These are phyloP conservation scores for Arbacia lixula DNA, from an alignment of 53 echinoderm and acorn worm genomes.

Conservation along the genomic window DNA sequence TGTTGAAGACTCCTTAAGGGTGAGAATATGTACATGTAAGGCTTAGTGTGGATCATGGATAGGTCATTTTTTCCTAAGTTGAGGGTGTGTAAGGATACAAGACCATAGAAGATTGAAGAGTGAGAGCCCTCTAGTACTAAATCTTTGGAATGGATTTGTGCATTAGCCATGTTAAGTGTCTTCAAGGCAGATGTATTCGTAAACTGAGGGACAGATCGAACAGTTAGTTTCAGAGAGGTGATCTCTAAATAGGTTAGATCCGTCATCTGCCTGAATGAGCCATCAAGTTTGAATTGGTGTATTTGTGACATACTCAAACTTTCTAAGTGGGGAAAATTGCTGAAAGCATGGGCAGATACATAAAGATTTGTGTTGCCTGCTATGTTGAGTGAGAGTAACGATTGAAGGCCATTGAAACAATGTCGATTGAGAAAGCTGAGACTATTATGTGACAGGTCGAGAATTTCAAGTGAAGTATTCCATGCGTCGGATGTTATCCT, in stretches of 20 bases:
- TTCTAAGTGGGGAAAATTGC: not conserved
- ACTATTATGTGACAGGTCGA: not conserved
- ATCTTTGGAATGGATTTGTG: not conserved
- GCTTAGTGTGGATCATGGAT: not conserved
- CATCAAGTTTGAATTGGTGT: not conserved
- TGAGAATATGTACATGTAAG: not conserved
- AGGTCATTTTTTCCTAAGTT: not conserved
- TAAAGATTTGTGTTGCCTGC: not conserved
- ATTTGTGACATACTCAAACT: not conserved
- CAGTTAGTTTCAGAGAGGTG: not conserved
- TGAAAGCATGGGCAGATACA: not conserved
- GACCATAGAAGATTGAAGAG: not conserved
- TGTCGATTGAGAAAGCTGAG: not conserved
- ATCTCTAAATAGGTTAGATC: not conserved
- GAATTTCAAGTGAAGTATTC: not conserved
- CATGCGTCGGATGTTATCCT: not conserved
- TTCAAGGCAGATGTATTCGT: not conserved
- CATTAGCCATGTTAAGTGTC: not conserved
- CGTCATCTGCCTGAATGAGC: not conserved
- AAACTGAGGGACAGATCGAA: not conserved
- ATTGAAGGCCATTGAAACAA: not conserved
- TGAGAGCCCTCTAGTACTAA: not conserved
- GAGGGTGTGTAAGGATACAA: constrained; percentile 1
- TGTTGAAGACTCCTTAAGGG: not conserved
- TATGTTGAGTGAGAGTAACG: not conserved